phyloP scores from a whole-genome alignment of 2,888 invertebrate species.

The Acrocera orbiculus region DNA sequence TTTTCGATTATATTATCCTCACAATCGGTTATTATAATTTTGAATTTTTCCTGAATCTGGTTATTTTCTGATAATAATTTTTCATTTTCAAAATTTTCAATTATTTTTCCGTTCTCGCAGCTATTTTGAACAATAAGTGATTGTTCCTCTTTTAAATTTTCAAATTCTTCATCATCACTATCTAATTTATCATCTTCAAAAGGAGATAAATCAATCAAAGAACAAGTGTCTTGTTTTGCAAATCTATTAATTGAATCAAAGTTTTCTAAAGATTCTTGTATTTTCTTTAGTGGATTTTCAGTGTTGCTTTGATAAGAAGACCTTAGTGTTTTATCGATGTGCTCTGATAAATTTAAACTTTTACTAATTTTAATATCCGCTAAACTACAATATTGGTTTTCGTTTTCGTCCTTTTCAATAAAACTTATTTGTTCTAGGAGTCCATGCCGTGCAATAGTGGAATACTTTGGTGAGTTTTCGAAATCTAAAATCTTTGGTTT shows the following conservation, averaged over 20 bases:
- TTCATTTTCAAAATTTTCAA: too few relatives aligned
- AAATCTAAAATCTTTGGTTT: slow-evolving; percentile 33
- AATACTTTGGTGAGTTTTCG: slow-evolving; percentile 9
- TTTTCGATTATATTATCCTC: slow-evolving; percentile 28
- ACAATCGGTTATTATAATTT: slow-evolving; percentile 28
- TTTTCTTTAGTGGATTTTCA: not conserved
- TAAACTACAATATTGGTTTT: slow-evolving; percentile 52
- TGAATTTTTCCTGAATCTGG: slow-evolving; percentile 16
- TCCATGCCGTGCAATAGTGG: too few relatives aligned
- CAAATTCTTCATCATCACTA: slow-evolving; percentile 2
- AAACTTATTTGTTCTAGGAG: slow-evolving; percentile 16
- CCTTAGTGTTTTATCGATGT: slow-evolving; percentile 50
- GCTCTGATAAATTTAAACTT: slow-evolving; percentile 50
- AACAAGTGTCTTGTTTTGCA: too few relatives aligned
- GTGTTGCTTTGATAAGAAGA: slow-evolving; percentile 22
- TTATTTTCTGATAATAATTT: too few relatives aligned
- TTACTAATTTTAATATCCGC: slow-evolving; percentile 53
- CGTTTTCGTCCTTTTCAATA: slow-evolving; percentile 27
- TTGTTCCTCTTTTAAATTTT: slow-evolving; percentile 21
- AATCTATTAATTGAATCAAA: slow-evolving; percentile 28
- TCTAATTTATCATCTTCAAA: too few relatives aligned
- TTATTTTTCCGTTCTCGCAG: slow-evolving; percentile 19
- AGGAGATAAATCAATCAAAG: too few relatives aligned
- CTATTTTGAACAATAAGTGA: slow-evolving; percentile 23
- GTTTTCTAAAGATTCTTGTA: slow-evolving; percentile 14